These are phyloP conservation scores for Cygnus buccinator DNA, from an alignment of 2,113 vertebrate genomes.

Conservation along the genomic window DNA sequence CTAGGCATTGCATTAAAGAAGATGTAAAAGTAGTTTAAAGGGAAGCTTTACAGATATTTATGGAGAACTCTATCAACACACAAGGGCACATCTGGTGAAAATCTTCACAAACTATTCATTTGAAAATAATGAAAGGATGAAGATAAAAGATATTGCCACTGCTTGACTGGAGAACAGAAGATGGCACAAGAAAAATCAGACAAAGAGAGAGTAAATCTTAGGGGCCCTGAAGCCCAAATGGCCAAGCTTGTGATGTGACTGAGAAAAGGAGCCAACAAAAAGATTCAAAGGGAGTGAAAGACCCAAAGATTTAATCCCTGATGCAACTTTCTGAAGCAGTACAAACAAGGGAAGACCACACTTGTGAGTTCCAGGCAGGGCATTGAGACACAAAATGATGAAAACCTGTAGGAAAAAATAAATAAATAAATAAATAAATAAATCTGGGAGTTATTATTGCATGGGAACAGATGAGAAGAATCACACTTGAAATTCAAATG, in stretches of 20 bases:
- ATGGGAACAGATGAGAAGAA: neutral
- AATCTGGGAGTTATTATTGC: neutral
- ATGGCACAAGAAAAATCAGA: neutral
- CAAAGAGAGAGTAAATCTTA: neutral
- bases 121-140: neutral
- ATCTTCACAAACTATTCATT: neutral
- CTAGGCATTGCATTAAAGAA: neutral
- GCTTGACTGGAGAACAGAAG: neutral
- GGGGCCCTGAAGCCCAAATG: neutral
- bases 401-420: neutral
- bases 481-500: neutral
- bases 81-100: neutral
- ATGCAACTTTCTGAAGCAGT: neutral
- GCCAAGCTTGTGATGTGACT: accelerated
- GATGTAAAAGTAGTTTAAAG: neutral
- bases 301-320: neutral
- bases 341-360: neutral
- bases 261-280: neutral
- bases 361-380: neutral
- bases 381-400: neutral
- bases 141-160: neutral
- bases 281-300: neutral
- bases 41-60: neutral
- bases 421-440: neutral
- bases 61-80: neutral